phyloP scores from a whole-genome alignment of 1,140 invertebrate genomes.

The Trissolcus basalis region DNA sequence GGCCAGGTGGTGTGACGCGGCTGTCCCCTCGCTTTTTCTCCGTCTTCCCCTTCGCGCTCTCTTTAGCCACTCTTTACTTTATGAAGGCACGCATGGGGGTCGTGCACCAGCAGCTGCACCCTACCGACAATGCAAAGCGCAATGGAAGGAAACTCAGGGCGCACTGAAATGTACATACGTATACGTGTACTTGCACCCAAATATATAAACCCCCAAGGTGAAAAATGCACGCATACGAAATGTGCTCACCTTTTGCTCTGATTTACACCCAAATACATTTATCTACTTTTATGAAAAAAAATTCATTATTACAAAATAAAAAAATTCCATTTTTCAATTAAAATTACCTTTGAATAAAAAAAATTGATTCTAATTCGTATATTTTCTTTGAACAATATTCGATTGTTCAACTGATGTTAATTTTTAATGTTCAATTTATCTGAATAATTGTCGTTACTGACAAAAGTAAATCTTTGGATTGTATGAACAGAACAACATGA shows the following conservation, averaged over 20 bases:
- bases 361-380: too few relatives aligned
- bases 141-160: constrained; percentile 48
- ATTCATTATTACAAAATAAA: not conserved
- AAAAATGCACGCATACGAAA: constrained; percentile 40
- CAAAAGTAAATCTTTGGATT: too few relatives aligned
- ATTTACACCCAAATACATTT: constrained; percentile 38
- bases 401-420: too few relatives aligned
- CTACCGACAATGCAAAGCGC: constrained; percentile 70
- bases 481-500: too few relatives aligned
- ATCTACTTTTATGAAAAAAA: not conserved
- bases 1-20: constrained; percentile 69
- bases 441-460: too few relatives aligned
- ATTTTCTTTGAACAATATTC: too few relatives aligned
- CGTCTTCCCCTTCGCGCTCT: constrained; percentile 29
- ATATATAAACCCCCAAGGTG: constrained; percentile 34
- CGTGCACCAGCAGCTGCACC: constrained; percentile 69
- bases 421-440: too few relatives aligned
- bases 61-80: constrained; percentile 60
- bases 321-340: constrained; percentile 1
- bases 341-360: too few relatives aligned
- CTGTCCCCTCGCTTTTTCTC: constrained; percentile 38
- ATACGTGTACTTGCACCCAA: constrained; percentile 9
- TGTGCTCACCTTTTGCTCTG: constrained; percentile 41
- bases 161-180: constrained; percentile 32
- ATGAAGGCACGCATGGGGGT: constrained; percentile 70